Evolutionary conservation across 2,888 invertebrate species (phyloP).

Genomic region (Pseudococcus longispinus): DNA sequence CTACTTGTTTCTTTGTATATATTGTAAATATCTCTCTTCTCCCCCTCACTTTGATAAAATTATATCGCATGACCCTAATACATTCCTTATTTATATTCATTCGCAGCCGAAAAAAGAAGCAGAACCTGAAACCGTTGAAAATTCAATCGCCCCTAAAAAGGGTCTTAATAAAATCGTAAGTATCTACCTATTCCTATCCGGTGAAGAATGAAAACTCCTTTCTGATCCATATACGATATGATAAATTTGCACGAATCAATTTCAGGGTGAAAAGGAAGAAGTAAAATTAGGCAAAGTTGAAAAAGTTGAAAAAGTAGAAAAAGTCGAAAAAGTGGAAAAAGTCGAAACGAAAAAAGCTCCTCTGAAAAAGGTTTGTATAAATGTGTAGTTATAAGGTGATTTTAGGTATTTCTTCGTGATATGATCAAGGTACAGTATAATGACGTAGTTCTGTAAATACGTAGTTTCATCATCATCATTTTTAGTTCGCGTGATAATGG

Average conservation of each 20-base stretch:
- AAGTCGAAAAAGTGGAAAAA: conserved; percentile 32
- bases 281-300: conserved; percentile 28
- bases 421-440: conserved; percentile 8
- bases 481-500: not conserved
- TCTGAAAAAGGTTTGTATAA: conserved; percentile 39
- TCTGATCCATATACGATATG: not conserved
- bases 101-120: conserved; percentile 12
- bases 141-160: conserved; percentile 31
- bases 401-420: not conserved
- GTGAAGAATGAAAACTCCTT: too few species aligned
- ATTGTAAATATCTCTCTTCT: not conserved
- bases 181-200: not conserved
- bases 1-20: not conserved
- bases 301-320: not conserved
- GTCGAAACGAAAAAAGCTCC: conserved; percentile 36
- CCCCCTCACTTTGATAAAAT: not conserved
- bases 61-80: not conserved
- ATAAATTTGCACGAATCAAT: not conserved
- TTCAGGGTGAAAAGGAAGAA: conserved; percentile 34
- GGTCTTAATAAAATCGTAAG: not conserved
- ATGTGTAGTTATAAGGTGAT: not conserved
- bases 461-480: not conserved
- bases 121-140: conserved; percentile 16
- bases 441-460: conserved; percentile 10
- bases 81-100: not conserved